Evolutionary conservation across 1,140 invertebrate species (phyloP).

Genomic region (Drosophila eugracilis): DNA sequence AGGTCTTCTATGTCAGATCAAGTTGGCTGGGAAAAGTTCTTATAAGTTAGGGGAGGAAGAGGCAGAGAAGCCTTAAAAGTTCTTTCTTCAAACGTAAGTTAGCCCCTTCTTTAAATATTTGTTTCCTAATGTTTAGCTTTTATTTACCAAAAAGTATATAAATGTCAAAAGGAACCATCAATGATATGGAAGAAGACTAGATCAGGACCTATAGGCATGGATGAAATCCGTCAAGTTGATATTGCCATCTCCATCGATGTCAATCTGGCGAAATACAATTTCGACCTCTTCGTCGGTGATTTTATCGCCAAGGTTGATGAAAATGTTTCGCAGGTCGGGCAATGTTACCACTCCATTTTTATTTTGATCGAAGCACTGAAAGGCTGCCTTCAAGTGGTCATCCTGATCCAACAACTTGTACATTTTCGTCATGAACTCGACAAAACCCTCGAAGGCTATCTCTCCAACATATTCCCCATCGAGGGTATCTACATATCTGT

Average conservation of each 20-base stretch:
- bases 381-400: conserved; percentile 30
- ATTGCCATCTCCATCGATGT: conserved; percentile 11
- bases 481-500: conserved; percentile 34
- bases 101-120: neutral
- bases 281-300: conserved; percentile 21
- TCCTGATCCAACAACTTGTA: neutral
- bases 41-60: neutral
- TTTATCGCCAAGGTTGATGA: conserved; percentile 7
- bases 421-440: conserved; percentile 13
- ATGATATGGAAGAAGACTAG: no score
- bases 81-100: neutral
- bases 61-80: neutral
- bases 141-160: no score
- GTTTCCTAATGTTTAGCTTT: no score
- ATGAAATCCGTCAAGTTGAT: conserved; percentile 14
- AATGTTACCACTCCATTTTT: conserved; percentile 20
- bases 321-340: conserved; percentile 5
- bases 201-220: conserved; percentile 1
- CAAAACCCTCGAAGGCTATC: conserved; percentile 25
- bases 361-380: conserved; percentile 46
- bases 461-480: conserved; percentile 25
- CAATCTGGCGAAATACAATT: conserved; percentile 7
- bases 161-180: no score
- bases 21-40: no score
- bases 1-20: conserved; percentile 1